These are phyloP conservation scores for Glossophaga mutica DNA, from an alignment of 2,797 vertebrate genomes.

Conservation along the genomic window DNA sequence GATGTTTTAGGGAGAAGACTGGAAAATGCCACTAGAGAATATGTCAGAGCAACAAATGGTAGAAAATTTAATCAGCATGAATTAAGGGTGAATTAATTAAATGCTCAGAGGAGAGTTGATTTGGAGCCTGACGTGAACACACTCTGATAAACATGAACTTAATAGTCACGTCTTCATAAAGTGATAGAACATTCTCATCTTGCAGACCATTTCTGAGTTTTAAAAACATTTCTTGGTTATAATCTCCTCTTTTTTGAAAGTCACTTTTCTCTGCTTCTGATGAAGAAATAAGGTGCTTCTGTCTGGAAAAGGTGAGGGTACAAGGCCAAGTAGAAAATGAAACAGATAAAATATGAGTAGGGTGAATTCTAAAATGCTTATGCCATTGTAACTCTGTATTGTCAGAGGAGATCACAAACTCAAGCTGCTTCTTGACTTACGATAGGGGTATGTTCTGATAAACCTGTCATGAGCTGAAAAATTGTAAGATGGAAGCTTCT, in stretches of 20 bases:
- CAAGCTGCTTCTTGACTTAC: neutral
- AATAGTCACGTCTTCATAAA: neutral
- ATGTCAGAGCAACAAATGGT: neutral
- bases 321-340: neutral
- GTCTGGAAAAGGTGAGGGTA: neutral
- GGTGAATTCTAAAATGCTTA: neutral
- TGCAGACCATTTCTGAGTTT: conserved; percentile 6
- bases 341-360: neutral
- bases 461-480: neutral
- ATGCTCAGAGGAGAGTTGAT: neutral
- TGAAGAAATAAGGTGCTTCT: neutral
- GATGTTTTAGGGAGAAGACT: neutral
- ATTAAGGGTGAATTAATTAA: conserved; percentile 40
- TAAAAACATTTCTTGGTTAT: conserved; percentile 23
- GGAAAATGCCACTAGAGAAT: neutral
- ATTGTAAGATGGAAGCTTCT: neutral
- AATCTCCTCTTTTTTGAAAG: neutral
- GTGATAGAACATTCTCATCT: neutral
- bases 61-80: conserved; percentile 11
- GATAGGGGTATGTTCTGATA: neutral
- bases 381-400: no score
- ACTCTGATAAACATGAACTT: conserved; percentile 15
- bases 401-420: neutral
- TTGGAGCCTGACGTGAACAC: neutral
- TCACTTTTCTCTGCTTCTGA: neutral